Evolutionary conservation across 2,113 vertebrate species (phyloP), one percentile per base, ranked within the genome.

Genomic region (Pseudorhombus dupliciocellatus): DNA sequence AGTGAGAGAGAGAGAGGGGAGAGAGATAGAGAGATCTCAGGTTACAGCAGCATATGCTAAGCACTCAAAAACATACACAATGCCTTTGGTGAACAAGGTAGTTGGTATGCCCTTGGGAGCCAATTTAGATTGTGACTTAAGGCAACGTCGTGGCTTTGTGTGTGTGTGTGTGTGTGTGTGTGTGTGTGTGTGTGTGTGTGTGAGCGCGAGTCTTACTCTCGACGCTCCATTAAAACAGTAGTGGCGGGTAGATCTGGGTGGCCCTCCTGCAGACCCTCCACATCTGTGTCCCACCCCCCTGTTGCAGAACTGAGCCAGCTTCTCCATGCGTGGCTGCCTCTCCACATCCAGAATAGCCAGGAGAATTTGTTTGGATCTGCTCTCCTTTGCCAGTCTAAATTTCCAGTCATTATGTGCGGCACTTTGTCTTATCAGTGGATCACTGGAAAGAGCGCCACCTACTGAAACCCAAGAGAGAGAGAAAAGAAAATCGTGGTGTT

Each of bases 61-160:
- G 94, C 92, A 94, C 93, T 83, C 90, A 73, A 91, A 94, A 95
- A 94, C 94, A 94, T 94, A 93, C 92, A 92, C 93, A 64, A 93
- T 90, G 94, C 93, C 93, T 94, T 95, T 93, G 91, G 94, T 93
- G 94, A 96, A 95, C 94, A 95, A 96, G 96, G 95, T 92, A 94
- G 91, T 87, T 87, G 81, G 92, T 93, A 85, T 90, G 94, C 96
- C 95, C 96, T 84, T 92, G 96, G 95, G 96, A 98, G 94, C 94
- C 94, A 95, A 95, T 96, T 97, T 96, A 95, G 94, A 95, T 94
- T 90, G 94, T 95, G 95, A 95, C 96, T 96, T 95, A 94, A 95
- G 95, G 95, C 93, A 89, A 92, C 28, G 0, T 92, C 85, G 89
- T 92, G 88, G 90, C 88, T 95, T 75, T 93, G 59, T 64, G 71